These are phyloP conservation scores for Ectemnius continuus DNA, from an alignment of 2,888 invertebrate genomes.

Conservation along the genomic window DNA sequence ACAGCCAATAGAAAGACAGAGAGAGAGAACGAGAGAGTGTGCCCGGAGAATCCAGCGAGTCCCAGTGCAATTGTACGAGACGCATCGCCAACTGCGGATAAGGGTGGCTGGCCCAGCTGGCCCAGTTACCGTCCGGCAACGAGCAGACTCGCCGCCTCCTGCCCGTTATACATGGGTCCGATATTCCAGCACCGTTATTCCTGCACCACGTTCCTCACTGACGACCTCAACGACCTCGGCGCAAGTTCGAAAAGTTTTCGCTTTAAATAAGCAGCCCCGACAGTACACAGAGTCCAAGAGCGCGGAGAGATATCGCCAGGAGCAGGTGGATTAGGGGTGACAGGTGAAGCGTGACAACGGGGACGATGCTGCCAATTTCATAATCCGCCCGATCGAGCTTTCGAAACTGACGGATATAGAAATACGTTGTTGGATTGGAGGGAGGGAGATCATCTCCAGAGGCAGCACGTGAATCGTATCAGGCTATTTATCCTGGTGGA, in stretches of 20 bases:
- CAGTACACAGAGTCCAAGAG: not conserved
- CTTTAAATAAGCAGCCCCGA: not conserved
- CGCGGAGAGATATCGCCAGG: not conserved
- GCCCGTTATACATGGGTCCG: slow-evolving; percentile 3
- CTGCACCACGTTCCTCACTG: not conserved
- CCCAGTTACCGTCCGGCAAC: not conserved
- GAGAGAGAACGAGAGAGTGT: slow-evolving; percentile 9
- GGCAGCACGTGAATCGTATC: not conserved
- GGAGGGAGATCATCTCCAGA: not conserved
- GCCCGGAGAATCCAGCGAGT: not conserved
- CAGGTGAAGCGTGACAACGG: not conserved
- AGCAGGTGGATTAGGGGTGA: not conserved
- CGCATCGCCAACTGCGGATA: not conserved
- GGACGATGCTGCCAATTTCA: not conserved
- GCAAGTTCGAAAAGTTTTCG: not conserved
- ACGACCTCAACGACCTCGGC: slow-evolving; percentile 1
- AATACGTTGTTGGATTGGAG: not conserved
- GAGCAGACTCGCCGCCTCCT: not conserved
- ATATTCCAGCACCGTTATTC: not conserved
- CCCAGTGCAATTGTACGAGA: not conserved
- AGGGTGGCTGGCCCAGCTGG: not conserved
- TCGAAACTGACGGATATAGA: not conserved
- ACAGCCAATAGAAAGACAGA: not conserved
- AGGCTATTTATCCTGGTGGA: not conserved
- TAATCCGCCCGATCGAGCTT: not conserved